phyloP scores from a whole-genome alignment of 2,888 invertebrate species.

The Diogma glabrata region DNA sequence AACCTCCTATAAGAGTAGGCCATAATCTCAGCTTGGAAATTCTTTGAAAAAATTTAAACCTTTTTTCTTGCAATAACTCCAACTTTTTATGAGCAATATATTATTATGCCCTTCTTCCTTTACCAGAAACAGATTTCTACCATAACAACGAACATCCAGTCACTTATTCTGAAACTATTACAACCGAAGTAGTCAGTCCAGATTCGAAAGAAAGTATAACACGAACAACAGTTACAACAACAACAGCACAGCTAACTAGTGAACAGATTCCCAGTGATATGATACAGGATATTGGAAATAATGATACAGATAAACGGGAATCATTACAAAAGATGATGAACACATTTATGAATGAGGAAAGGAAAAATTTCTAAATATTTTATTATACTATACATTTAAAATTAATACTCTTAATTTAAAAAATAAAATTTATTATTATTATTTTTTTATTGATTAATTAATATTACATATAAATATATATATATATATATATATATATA shows the following conservation, averaged over 20 bases:
- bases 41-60: too few relatives aligned
- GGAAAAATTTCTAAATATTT: constrained; percentile 36
- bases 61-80: too few relatives aligned
- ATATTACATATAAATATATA: too few relatives aligned
- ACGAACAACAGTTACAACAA: constrained; percentile 11
- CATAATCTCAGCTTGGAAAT: too few relatives aligned
- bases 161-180: constrained; percentile 36
- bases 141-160: constrained; percentile 45
- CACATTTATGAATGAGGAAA: constrained; percentile 43
- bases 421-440: too few relatives aligned
- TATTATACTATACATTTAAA: too few relatives aligned
- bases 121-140: constrained; percentile 45
- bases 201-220: constrained; percentile 8
- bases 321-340: constrained; percentile 43
- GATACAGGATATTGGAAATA: constrained; percentile 6
- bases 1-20: too few relatives aligned
- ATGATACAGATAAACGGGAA: constrained; percentile 32
- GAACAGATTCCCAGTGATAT: constrained; percentile 8
- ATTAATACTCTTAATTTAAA: too few relatives aligned
- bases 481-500: too few relatives aligned
- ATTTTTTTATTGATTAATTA: too few relatives aligned
- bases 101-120: constrained; percentile 9
- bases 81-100: not conserved
- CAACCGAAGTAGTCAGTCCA: constrained; percentile 25
- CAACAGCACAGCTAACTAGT: constrained; percentile 9